Evolutionary conservation across 2,113 vertebrate genomes (phyloP), one percentile per base, ranked within the genome.

Genomic region (Carassius auratus): DNA sequence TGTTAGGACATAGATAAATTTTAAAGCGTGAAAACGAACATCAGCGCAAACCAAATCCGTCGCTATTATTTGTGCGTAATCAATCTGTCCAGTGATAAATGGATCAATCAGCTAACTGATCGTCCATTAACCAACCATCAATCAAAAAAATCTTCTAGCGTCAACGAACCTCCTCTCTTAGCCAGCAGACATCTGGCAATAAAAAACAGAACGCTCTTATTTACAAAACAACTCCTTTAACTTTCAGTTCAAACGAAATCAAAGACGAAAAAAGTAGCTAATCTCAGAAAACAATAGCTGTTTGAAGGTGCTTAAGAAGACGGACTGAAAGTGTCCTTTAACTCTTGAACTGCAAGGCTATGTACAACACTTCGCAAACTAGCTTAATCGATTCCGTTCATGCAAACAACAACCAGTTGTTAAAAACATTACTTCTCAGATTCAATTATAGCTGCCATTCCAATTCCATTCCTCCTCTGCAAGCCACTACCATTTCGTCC

Each of bases 371-470:
- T 79, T 68, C 42, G 61, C 23, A 68, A 77, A 81, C 64, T 76
- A n/a, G 73, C 52, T 30, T 62, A 64, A 64, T 77, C 45, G 52
- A 33, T 84, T 79, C 55, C n/a, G 33, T 33, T 5, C 36, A 68
- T 62, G 81, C 86, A 50, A 69, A 84, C 38, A 59, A 45, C 38
- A 14, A 59, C 26, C 84, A n/a, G 69, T 73, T 73, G 81, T 71
- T 73, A 73, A 83, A 83, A 57, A 83, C 30, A 7, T 73, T 69
- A 57, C 23, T 26, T 73, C 55, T 59, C 57, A 52, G 50, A 77
- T 85, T 69, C 79, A 74, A 83, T 50, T 73, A 84, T 89, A 89
- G 88, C 86, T 89, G 88, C 88, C 88, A 66, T 42, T n/a, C 84
- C 68, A 87, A 55, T 33, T 86, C 76, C 69, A 23, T 80, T 30